Evolutionary conservation across 2,113 vertebrate species (phyloP).

Genomic region (Actinemys pallida): DNA sequence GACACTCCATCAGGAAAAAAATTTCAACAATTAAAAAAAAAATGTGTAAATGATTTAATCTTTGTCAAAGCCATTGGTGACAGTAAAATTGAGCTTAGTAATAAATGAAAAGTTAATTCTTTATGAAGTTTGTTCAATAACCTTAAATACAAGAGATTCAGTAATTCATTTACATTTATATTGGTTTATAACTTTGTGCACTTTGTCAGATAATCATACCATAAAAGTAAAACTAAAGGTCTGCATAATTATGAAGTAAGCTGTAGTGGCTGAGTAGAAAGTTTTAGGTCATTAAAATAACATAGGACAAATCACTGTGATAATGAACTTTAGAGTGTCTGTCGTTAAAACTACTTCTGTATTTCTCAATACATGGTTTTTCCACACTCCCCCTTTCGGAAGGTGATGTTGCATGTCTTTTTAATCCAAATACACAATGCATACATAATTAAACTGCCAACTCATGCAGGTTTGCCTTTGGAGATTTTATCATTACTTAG

Average conservation of each 20-base stretch:
- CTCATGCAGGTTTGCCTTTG: fast-evolving
- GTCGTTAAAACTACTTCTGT: background rate
- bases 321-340: background rate
- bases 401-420: background rate
- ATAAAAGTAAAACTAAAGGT: background rate
- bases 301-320: background rate
- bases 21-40: background rate
- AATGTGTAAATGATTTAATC: background rate
- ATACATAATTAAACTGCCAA: background rate
- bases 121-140: background rate
- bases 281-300: background rate
- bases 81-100: background rate
- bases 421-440: background rate
- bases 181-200: background rate
- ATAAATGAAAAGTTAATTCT: background rate
- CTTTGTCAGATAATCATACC: background rate
- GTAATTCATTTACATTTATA: background rate
- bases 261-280: background rate
- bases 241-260: background rate
- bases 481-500: background rate
- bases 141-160: background rate
- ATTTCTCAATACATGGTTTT: background rate
- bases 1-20: background rate
- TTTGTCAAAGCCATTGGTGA: background rate
- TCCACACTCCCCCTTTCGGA: background rate